These are phyloP conservation scores for Lasius fuliginosus DNA, from an alignment of 2,888 invertebrate species.

Conservation along the genomic window DNA sequence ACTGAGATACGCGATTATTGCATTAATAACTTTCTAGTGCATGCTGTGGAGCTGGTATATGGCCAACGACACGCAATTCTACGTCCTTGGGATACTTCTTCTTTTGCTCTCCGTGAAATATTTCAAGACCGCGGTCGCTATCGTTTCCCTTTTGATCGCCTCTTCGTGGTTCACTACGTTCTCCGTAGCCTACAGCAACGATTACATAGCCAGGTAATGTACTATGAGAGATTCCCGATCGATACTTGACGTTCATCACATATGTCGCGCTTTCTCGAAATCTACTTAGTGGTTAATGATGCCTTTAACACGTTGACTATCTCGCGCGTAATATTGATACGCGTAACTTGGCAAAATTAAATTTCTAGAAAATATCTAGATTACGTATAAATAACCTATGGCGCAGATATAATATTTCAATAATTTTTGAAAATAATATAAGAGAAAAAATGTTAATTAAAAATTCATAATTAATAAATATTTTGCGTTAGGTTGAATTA, in stretches of 20 bases:
- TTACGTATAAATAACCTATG: not conserved
- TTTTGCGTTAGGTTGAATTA: not conserved
- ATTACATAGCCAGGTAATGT: constrained; percentile 88
- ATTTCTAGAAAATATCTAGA: not conserved
- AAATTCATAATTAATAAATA: not conserved
- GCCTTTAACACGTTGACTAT: not conserved
- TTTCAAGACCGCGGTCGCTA: constrained; percentile 88
- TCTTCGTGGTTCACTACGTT: constrained; percentile 93
- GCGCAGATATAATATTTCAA: not conserved
- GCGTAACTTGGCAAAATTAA: not conserved
- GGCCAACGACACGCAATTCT: constrained; percentile 86
- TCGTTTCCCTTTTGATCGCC: constrained; percentile 88
- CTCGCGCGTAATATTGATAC: not conserved
- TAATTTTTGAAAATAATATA: not conserved
- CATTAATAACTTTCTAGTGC: constrained; percentile 82
- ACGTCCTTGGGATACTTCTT: constrained; percentile 85
- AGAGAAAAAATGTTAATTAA: not conserved
- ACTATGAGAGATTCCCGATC: not conserved
- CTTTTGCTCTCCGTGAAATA: constrained; percentile 86
- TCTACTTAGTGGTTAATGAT: not conserved
- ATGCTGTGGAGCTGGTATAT: constrained; percentile 87
- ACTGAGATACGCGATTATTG: constrained; percentile 55
- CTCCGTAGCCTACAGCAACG: constrained; percentile 91
- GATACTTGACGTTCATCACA: not conserved
- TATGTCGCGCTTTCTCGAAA: not conserved